Percentiles rank a stretch among this genome's conserved stretches.
Evolutionary conservation across 2,113 vertebrate genomes (phyloP).

Genomic region (Corythoichthys intestinalis): DNA sequence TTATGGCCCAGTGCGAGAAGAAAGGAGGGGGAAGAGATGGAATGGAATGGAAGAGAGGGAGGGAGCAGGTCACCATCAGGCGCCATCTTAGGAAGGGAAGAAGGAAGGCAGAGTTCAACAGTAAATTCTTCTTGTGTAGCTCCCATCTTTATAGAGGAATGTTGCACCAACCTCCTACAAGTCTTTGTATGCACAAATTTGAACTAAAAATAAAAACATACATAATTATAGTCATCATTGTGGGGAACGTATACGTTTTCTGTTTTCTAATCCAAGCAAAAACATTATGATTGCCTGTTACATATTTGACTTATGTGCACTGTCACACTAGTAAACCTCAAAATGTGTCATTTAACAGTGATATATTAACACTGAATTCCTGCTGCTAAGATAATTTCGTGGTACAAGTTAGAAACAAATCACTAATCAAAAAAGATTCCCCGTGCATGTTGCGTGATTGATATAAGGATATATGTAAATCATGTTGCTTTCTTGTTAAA

Average conservation of each 20-base stretch:
- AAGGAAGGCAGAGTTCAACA: slow-evolving; percentile 63
- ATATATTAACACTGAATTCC: background rate
- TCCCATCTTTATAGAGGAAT: slow-evolving; percentile 6
- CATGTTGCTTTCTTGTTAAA: background rate
- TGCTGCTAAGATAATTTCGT: background rate
- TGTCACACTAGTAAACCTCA: background rate
- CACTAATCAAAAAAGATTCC: background rate
- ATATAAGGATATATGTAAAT: too few species aligned
- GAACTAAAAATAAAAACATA: too few species aligned
- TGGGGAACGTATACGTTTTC: too few species aligned
- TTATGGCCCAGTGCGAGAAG: slow-evolving; percentile 83
- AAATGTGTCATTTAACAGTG: background rate
- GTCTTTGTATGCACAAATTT: too few species aligned
- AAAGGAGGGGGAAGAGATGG: slow-evolving; percentile 30
- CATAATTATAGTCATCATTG: too few species aligned
- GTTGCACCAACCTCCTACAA: too few species aligned
- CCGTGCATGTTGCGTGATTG: too few species aligned
- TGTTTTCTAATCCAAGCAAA: too few species aligned
- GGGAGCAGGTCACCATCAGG: slow-evolving; percentile 83
- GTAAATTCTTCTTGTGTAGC: slow-evolving; percentile 48
- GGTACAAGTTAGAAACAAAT: too few species aligned
- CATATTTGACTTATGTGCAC: background rate
- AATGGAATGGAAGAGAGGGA: slow-evolving; percentile 27
- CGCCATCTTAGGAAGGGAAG: slow-evolving; percentile 91
- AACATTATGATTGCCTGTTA: too few species aligned